These are phyloP conservation scores for Sebastes jordani DNA, from an alignment of 2,797 vertebrate genomes.

Conservation along the genomic window DNA sequence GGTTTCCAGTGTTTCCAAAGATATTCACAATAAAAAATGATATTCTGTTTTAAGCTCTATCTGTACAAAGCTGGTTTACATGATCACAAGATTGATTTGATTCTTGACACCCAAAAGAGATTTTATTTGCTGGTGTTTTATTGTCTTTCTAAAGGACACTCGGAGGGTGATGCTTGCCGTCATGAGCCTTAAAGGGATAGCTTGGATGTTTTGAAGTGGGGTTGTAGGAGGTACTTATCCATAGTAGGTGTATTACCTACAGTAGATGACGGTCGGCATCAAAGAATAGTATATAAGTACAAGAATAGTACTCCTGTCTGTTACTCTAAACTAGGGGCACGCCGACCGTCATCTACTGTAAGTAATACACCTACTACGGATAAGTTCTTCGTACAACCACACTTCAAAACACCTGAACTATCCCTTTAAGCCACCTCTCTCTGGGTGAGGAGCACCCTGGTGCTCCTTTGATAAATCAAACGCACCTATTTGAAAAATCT, in stretches of 20 bases:
- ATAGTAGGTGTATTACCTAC: fast-evolving
- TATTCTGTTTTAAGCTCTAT: background rate
- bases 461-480: background rate
- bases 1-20: constrained; percentile 1
- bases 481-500: background rate
- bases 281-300: too few relatives aligned
- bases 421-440: background rate
- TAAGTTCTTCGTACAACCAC: too few relatives aligned
- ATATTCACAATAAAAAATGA: background rate
- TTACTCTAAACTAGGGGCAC: too few relatives aligned
- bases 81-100: background rate
- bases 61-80: background rate
- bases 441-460: background rate
- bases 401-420: too few relatives aligned
- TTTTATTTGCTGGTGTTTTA: background rate
- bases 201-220: too few relatives aligned
- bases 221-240: too few relatives aligned
- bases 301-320: too few relatives aligned
- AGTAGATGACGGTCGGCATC: too few relatives aligned
- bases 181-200: fast-evolving
- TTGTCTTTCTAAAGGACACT: background rate
- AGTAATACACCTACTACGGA: too few relatives aligned
- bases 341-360: too few relatives aligned
- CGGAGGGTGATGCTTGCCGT: background rate
- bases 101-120: background rate